Evolutionary conservation across 2,113 vertebrate genomes (phyloP).

Genomic region (Aldabrachelys gigantea): DNA sequence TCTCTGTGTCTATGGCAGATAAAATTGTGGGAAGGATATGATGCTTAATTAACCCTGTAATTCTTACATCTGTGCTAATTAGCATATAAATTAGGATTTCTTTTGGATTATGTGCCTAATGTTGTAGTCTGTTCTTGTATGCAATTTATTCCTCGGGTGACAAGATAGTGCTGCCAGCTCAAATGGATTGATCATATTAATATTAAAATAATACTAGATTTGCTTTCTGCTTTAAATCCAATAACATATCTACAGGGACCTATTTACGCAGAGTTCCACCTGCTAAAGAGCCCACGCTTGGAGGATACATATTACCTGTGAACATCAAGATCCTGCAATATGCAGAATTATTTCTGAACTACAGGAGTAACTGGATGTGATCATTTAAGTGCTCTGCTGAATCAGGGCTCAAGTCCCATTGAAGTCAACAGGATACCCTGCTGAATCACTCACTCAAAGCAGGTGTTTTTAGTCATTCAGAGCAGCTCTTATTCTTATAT

Average conservation of each 20-base stretch:
- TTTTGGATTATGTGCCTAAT: conserved; percentile 23
- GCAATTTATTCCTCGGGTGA: conserved; percentile 17
- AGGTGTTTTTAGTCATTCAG: not conserved
- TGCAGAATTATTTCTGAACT: not conserved
- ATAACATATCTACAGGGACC: not conserved
- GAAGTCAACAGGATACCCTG: not conserved
- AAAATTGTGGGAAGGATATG: conserved; percentile 59
- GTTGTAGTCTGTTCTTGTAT: not conserved
- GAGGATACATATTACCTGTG: not conserved
- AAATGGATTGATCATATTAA: conserved; percentile 17
- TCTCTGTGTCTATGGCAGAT: conserved; percentile 59
- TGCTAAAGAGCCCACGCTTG: not conserved
- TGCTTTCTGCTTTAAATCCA: not conserved
- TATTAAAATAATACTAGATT: not conserved
- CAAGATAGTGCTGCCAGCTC: conserved; percentile 4
- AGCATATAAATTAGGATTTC: conserved; percentile 72
- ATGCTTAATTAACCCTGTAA: conserved; percentile 76
- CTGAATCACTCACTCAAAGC: not conserved
- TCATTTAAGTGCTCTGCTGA: not conserved
- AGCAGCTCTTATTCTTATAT: not conserved
- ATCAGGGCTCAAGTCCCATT: not conserved
- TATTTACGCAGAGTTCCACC: not conserved
- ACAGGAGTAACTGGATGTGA: not conserved
- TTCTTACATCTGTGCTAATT: conserved; percentile 73
- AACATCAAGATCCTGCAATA: not conserved